Evolutionary conservation across 2,888 invertebrate species (phyloP).

Genomic region (Machimus atricapillus): DNA sequence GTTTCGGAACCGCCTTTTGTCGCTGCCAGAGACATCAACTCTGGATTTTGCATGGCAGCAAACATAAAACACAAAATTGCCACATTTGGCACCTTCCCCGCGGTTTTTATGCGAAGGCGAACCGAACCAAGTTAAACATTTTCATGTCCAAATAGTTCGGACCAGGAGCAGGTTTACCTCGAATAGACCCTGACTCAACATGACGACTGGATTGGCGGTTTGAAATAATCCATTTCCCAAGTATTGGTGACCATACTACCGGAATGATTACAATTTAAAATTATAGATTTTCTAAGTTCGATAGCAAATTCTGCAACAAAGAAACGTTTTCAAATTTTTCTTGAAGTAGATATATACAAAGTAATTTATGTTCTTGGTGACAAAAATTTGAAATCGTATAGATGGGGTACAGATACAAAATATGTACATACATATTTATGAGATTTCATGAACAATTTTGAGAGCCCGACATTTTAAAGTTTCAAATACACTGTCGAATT

Average conservation of each 20-base stretch:
- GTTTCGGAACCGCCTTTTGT: not conserved
- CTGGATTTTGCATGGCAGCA: not conserved
- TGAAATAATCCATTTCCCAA: no score
- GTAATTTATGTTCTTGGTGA: no score
- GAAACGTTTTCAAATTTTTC: no score
- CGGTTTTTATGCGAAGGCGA: not conserved
- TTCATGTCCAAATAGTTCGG: not conserved
- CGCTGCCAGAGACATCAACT: not conserved
- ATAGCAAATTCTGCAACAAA: no score
- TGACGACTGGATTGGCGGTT: not conserved
- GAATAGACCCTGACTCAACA: not conserved
- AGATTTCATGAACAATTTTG: no score
- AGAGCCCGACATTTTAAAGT: no score
- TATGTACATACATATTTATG: no score
- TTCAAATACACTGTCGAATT: no score
- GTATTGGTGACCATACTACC: not conserved
- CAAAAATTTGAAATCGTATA: no score
- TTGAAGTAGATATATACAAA: no score
- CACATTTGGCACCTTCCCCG: not conserved
- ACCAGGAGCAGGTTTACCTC: not conserved
- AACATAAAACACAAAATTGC: not conserved
- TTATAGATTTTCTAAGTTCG: no score
- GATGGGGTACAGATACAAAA: no score
- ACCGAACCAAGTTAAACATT: not conserved
- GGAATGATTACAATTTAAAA: not conserved